Base-by-base conservation (phyloP, 2,113 vertebrate genomes). In the Anas platyrhynchos region DNA sequence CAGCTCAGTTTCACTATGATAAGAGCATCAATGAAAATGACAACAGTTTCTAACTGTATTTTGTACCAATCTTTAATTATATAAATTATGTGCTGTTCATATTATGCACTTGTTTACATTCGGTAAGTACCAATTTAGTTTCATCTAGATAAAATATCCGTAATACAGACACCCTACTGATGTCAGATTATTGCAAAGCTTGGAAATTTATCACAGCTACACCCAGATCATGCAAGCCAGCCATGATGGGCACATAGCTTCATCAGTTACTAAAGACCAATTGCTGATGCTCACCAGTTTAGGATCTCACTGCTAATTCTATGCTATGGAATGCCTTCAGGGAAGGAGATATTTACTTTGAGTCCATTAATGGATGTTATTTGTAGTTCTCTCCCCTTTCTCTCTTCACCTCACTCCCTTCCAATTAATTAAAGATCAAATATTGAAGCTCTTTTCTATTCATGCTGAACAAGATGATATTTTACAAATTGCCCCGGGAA, bases 181-280 rank as follows among this genome's bases (percentile, higher is more conserved):
- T 83, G 25, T 26, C 79, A 73, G 48, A 66, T 69, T 61, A 34
- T 43, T 68, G 83, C 50, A 69, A 15, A 84, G 16, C 62, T 46
- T 68, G 44, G 62, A 26, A 22, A 66, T 38, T 23, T 6, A 56
- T 3, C 44, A 29, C 29, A 65, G 76, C 77, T 41, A 54, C 29
- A 6, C 8, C 7, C 13, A 17, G 43, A 55, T 36, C 46, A 16
- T 4, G 16, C 48, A 13, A 22, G 41, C 32, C 56, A 86, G 76
- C n/a, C 46, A 36, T 13, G 44, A 68, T 58, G 29, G 0, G 0
- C 46, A 16, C 41, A 32, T 8, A 69, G 16, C 61, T 88, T 17
- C 54, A 46, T 1, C 0, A 0, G 1, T 25, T 81, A 29, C 54
- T 17, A 3, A 36, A 67, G 38, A 36, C 13, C 17, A 26, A 3